These are phyloP conservation scores for Dipodomys merriami DNA, from an alignment of 2,113 vertebrate species.

Conservation along the genomic window DNA sequence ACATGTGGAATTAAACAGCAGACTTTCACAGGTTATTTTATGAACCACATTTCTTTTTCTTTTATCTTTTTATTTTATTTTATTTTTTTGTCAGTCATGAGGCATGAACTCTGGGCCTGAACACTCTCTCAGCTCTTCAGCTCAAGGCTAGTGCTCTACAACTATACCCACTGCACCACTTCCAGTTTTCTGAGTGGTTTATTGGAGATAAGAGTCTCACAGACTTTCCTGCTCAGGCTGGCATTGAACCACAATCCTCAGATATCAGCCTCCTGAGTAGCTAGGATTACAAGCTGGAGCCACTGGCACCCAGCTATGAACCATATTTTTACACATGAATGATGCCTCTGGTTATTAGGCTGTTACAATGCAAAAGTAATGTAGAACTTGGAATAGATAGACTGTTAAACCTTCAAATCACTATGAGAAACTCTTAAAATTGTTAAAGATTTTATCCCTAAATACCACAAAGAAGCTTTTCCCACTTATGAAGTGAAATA, in stretches of 20 bases:
- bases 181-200: too few relatives aligned
- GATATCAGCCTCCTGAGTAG: too few relatives aligned
- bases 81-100: too few relatives aligned
- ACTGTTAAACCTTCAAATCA: not conserved
- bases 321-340: not conserved
- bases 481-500: not conserved
- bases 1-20: not conserved
- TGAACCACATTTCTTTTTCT: not conserved
- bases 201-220: too few relatives aligned
- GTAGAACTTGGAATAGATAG: not conserved
- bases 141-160: too few relatives aligned
- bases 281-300: too few relatives aligned
- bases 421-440: not conserved
- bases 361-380: not conserved
- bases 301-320: not conserved
- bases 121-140: too few relatives aligned
- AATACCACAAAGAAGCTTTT: not conserved
- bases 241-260: too few relatives aligned
- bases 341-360: not conserved
- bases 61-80: too few relatives aligned
- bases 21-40: not conserved
- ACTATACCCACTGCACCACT: too few relatives aligned
- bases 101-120: too few relatives aligned
- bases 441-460: not conserved
- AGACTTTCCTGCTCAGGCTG: too few relatives aligned